These are phyloP conservation scores for Melipona beecheii DNA, from an alignment of 2,888 invertebrate genomes.

Conservation along the genomic window DNA sequence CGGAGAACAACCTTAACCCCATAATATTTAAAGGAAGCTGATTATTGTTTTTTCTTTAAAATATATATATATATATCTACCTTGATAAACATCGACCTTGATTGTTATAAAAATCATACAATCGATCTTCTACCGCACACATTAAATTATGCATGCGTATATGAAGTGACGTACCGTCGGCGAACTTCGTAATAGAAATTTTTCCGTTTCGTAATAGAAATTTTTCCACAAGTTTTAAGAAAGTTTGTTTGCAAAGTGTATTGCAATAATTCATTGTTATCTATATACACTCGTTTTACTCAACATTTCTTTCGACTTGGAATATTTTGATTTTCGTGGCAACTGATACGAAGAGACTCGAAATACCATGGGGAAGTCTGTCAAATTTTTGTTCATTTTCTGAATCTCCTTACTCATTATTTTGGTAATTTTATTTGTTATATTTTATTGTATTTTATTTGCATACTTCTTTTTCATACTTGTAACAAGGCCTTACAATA, in stretches of 20 bases:
- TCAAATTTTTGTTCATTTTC: too few species aligned
- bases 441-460: not conserved
- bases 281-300: too few species aligned
- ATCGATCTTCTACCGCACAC: not conserved
- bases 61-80: not conserved
- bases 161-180: not conserved
- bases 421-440: not conserved
- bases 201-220: not conserved
- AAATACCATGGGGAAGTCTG: not conserved
- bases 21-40: not conserved
- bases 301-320: not conserved
- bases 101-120: not conserved
- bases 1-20: conserved; percentile 13
- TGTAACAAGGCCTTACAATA: not conserved
- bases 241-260: not conserved
- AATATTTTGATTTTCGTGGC: not conserved
- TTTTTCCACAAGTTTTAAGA: not conserved
- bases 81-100: not conserved
- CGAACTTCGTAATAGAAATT: not conserved
- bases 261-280: not conserved
- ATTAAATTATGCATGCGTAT: not conserved
- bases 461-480: not conserved
- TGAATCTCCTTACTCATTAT: not conserved
- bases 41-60: not conserved
- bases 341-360: not conserved